Conservation (phyloP, 2,113 vertebrate genomes). For the Nymphicus hollandicus region DNA sequence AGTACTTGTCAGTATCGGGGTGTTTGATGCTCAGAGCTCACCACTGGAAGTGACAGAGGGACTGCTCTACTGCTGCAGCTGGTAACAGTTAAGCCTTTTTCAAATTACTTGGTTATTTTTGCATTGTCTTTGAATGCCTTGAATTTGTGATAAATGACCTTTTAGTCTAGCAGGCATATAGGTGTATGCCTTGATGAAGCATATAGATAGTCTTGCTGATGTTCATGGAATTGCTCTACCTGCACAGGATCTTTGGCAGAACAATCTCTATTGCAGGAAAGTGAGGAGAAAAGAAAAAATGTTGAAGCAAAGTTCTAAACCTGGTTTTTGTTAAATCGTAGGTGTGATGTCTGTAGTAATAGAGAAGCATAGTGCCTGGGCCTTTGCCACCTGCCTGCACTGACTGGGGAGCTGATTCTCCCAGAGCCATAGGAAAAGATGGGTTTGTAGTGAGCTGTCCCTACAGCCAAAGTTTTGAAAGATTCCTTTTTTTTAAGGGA, state of each 20-base stretch:
- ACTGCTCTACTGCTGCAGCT: not conserved
- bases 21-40: not conserved
- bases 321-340: not conserved
- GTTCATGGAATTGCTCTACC: not conserved
- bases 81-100: not conserved
- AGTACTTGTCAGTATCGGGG: not conserved
- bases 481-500: not conserved
- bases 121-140: not conserved
- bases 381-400: not conserved
- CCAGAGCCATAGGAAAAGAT: not conserved
- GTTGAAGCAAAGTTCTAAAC: not conserved
- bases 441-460: not conserved
- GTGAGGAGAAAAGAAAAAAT: not conserved
- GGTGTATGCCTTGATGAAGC: not conserved
- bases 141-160: not conserved
- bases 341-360: accelerated
- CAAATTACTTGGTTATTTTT: not conserved
- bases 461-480: not conserved
- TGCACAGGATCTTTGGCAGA: not conserved
- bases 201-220: not conserved
- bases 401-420: not conserved
- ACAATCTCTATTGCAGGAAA: not conserved
- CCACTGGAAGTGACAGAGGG: not conserved
- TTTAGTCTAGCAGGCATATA: accelerated
- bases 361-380: not conserved